Percentiles rank a stretch among this genome's conserved stretches.
These are phyloP conservation scores for Uloborus diversus DNA, from an alignment of 1,140 invertebrate species.

Conservation along the genomic window DNA sequence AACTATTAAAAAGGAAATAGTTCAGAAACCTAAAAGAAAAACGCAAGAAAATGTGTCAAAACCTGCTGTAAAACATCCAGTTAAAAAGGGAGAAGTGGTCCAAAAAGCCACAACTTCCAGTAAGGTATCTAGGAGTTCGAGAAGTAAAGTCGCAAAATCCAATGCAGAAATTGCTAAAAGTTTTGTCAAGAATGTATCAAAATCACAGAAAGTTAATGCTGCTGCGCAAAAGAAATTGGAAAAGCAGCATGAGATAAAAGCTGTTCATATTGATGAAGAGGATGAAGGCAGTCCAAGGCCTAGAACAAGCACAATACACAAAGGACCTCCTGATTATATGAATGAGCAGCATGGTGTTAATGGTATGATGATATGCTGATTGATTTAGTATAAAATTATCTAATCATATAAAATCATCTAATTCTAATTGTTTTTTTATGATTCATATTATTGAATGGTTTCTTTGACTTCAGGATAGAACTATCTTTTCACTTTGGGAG, in stretches of 20 bases:
- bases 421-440: background rate
- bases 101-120: background rate
- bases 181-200: conserved; percentile 29
- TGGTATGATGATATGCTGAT: background rate
- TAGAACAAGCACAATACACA: conserved; percentile 49
- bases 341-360: background rate
- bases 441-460: too few relatives aligned
- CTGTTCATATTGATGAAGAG: background rate
- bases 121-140: background rate
- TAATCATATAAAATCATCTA: background rate
- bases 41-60: background rate
- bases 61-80: background rate
- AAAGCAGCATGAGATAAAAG: background rate
- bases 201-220: background rate
- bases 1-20: background rate
- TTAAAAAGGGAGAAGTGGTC: background rate
- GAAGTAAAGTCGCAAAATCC: background rate
- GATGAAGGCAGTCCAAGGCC: conserved; percentile 7
- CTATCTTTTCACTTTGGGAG: too few relatives aligned
- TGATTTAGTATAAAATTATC: background rate
- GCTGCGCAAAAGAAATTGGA: background rate
- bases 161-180: conserved; percentile 47
- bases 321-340: background rate
- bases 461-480: too few relatives aligned
- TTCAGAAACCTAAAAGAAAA: background rate